Evolutionary conservation across 2,888 invertebrate species (phyloP).

Genomic region (Nomada ruficornis): DNA sequence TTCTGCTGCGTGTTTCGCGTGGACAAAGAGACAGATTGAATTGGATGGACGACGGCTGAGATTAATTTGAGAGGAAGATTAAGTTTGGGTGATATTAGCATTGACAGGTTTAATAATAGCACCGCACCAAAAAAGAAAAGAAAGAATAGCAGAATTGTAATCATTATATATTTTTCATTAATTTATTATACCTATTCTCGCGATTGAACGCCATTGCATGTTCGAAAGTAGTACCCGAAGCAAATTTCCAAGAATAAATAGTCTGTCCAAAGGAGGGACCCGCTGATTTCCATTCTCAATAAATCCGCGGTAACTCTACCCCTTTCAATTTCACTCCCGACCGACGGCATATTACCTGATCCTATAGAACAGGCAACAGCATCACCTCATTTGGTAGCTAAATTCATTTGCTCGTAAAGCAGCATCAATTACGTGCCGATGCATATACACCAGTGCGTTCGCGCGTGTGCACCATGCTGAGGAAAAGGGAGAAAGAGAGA

Average conservation of each 20-base stretch:
- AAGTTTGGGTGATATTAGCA: too few species aligned
- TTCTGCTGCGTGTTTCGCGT: too few species aligned
- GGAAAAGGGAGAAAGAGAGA: slow-evolving; percentile 7
- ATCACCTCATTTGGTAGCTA: slow-evolving; percentile 18
- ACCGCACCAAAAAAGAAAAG: too few species aligned
- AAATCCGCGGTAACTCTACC: background rate
- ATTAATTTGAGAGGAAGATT: too few species aligned
- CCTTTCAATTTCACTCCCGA: background rate
- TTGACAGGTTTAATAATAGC: too few species aligned
- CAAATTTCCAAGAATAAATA: background rate
- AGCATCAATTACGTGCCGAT: slow-evolving; percentile 42
- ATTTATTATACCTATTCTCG: too few species aligned
- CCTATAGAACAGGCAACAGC: background rate
- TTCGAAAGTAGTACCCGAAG: too few species aligned
- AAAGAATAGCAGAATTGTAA: too few species aligned
- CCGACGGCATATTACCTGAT: background rate
- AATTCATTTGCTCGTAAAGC: slow-evolving; percentile 22
- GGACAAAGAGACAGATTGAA: too few species aligned
- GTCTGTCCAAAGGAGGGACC: background rate
- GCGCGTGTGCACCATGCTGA: slow-evolving; percentile 4
- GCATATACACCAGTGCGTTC: slow-evolving; percentile 29
- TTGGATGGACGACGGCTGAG: too few species aligned
- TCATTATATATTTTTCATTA: too few species aligned
- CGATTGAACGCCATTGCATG: too few species aligned
- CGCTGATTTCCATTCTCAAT: background rate